Conservation (phyloP, 2,797 vertebrate species). For the Spatula clypeata region DNA sequence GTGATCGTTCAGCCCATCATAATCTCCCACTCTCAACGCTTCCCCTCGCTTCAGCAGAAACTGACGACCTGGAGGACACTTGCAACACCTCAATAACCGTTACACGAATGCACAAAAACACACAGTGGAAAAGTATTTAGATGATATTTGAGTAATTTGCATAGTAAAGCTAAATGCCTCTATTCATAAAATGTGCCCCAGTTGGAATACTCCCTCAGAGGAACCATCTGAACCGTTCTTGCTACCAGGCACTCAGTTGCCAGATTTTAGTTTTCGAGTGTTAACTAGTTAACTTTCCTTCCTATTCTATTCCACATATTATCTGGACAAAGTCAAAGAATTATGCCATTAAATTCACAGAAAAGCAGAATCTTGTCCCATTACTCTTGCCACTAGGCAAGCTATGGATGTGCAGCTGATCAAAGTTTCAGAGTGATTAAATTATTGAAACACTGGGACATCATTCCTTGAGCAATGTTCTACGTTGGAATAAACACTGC, state of each 20-base stretch:
- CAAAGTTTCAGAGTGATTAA: not conserved
- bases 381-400: not conserved
- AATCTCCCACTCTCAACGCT: not conserved
- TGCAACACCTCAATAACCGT: not conserved
- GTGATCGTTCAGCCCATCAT: not conserved
- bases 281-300: not conserved
- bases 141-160: not conserved
- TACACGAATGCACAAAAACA: not conserved
- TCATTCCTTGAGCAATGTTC: not conserved
- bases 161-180: not conserved
- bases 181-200: not conserved
- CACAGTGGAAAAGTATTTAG: not conserved
- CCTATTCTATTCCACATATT: not conserved
- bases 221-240: not conserved
- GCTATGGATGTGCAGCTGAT: not conserved
- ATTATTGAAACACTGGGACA: not conserved
- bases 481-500: not conserved
- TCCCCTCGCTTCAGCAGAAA: not conserved
- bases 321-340: not conserved
- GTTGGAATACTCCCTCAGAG: not conserved
- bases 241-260: not conserved
- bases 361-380: not conserved
- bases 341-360: not conserved
- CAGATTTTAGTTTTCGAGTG: not conserved
- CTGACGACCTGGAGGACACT: not conserved